Percentiles rank a stretch among this genome's conserved stretches.
Conservation (phyloP, 1,140 invertebrate species). For the Brevipalpus yothersi region DNA sequence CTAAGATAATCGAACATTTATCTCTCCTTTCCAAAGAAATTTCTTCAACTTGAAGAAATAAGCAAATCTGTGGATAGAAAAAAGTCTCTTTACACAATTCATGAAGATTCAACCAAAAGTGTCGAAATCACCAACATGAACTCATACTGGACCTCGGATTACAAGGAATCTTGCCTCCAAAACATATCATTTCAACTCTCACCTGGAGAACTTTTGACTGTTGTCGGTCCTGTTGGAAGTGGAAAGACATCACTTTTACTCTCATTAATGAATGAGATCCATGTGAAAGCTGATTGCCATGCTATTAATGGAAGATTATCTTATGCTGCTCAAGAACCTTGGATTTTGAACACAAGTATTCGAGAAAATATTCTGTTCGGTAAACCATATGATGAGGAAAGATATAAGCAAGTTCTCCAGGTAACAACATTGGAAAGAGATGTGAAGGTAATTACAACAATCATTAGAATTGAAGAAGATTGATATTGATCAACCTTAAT, state of each 20-base stretch:
- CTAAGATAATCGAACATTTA: neutral
- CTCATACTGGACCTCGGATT: neutral
- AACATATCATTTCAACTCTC: neutral
- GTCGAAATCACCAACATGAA: neutral
- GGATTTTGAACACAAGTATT: constrained; percentile 36
- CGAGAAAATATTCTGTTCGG: constrained; percentile 70
- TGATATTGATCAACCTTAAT: constrained; percentile 13
- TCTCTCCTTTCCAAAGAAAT: neutral
- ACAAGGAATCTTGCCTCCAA: neutral
- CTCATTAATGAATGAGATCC: neutral
- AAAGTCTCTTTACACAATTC: neutral
- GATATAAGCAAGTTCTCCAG: constrained; percentile 37
- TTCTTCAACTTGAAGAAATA: neutral
- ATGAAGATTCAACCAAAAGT: constrained; percentile 22
- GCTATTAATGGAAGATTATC: constrained; percentile 22
- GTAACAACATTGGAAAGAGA: constrained; percentile 17
- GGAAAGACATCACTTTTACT: neutral
- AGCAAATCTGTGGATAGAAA: neutral
- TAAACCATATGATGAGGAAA: constrained; percentile 33
- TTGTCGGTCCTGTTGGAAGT: neutral
- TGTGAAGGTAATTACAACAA: neutral
- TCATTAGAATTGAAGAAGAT: no score
- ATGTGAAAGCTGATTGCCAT: neutral
- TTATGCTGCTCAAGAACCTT: constrained; percentile 59
- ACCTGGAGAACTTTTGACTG: neutral